Conservation (phyloP, 2,888 invertebrate species). For the Tenthredo livida region DNA sequence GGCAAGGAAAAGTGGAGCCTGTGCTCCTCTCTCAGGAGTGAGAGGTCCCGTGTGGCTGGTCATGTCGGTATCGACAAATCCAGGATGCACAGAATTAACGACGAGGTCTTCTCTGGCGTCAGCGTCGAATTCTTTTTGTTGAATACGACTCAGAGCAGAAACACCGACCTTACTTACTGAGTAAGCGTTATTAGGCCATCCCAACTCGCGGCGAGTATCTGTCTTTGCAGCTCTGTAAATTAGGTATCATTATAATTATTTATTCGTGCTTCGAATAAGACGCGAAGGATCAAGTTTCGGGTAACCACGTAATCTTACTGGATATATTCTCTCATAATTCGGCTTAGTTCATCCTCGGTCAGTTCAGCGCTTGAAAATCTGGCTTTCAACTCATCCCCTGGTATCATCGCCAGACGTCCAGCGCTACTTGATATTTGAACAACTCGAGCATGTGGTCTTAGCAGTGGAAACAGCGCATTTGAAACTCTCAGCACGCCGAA, state of each 20-base stretch:
- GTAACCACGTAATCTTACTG: slow-evolving; percentile 72
- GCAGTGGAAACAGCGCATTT: slow-evolving; percentile 85
- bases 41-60: slow-evolving; percentile 83
- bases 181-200: slow-evolving; percentile 85
- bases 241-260: background rate
- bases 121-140: slow-evolving; percentile 82
- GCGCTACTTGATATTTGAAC: slow-evolving; percentile 88
- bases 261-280: background rate
- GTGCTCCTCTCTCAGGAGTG: slow-evolving; percentile 82
- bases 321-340: slow-evolving; percentile 85
- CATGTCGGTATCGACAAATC: slow-evolving; percentile 90
- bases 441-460: slow-evolving; percentile 86
- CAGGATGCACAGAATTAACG: slow-evolving; percentile 88
- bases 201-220: slow-evolving; percentile 73
- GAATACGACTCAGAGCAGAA: slow-evolving; percentile 84
- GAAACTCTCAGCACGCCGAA: slow-evolving; percentile 84
- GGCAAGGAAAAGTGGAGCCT: slow-evolving; percentile 82
- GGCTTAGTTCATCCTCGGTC: slow-evolving; percentile 82
- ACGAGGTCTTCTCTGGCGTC: slow-evolving; percentile 80
- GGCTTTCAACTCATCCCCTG: slow-evolving; percentile 80
- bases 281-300: background rate
- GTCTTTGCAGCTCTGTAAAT: slow-evolving; percentile 62
- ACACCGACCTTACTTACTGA: slow-evolving; percentile 87
- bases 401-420: slow-evolving; percentile 83
- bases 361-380: slow-evolving; percentile 81